Evolutionary conservation across 2,888 invertebrate species (phyloP).

Genomic region (Diarsia rubi): DNA sequence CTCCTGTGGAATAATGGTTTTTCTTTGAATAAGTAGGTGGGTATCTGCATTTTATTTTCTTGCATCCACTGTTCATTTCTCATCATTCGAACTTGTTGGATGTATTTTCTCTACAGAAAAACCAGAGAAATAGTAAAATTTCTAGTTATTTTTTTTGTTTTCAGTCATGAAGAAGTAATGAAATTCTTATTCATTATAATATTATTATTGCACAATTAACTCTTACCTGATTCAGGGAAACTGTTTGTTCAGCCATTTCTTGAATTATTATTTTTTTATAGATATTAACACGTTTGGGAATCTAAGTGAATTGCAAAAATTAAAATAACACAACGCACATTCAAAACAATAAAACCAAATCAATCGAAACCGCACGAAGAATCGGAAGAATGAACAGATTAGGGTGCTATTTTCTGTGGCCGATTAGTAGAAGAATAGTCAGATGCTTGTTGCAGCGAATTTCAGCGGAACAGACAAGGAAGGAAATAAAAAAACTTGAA

Average conservation of each 20-base stretch:
- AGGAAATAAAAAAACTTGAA: background rate
- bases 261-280: background rate
- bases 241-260: slow-evolving; percentile 69
- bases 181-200: background rate
- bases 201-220: background rate
- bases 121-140: background rate
- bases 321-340: slow-evolving; percentile 37
- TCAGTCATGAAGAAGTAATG: slow-evolving; percentile 6
- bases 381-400: slow-evolving; percentile 23
- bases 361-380: slow-evolving; percentile 42
- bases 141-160: background rate
- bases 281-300: slow-evolving; percentile 24
- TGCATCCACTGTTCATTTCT: background rate
- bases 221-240: slow-evolving; percentile 73
- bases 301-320: slow-evolving; percentile 32
- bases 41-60: slow-evolving; percentile 9
- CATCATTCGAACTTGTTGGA: background rate
- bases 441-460: background rate
- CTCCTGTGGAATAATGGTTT: slow-evolving; percentile 88
- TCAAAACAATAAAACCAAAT: slow-evolving; percentile 61
- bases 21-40: slow-evolving; percentile 1
- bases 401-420: slow-evolving; percentile 11
- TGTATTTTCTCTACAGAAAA: background rate
- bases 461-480: slow-evolving; percentile 34
- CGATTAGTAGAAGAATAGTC: background rate